These are phyloP conservation scores for Drosophila koepferae DNA, from an alignment of 2,888 invertebrate species.

Conservation along the genomic window DNA sequence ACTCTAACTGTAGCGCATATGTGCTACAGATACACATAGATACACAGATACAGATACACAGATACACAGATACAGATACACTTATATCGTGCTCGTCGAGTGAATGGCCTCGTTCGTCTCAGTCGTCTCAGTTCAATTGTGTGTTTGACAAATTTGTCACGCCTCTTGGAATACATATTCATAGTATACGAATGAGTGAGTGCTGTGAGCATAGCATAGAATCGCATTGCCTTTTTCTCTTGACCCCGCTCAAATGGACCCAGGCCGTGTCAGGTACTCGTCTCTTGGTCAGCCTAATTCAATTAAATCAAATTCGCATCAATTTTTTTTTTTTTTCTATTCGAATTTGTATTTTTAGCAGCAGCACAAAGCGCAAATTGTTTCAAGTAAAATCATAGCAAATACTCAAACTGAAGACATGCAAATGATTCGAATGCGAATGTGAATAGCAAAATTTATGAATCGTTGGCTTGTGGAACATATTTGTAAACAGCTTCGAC, in stretches of 20 bases:
- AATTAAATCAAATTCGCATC: constrained; percentile 61
- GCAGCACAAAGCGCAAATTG: constrained; percentile 32
- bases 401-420: constrained; percentile 37
- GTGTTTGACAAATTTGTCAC: constrained; percentile 62
- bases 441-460: constrained; percentile 17
- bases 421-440: constrained; percentile 54
- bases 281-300: constrained; percentile 45
- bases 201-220: not conserved
- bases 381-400: constrained; percentile 47
- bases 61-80: constrained; percentile 23
- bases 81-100: not conserved
- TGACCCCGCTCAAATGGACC: constrained; percentile 44
- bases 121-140: constrained; percentile 35
- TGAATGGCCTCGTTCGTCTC: constrained; percentile 24
- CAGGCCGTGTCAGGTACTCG: constrained; percentile 54
- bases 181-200: constrained; percentile 23
- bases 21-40: constrained; percentile 29
- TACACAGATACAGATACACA: constrained; percentile 19
- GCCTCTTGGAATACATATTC: constrained; percentile 38
- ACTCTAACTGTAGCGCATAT: constrained; percentile 27
- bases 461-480: constrained; percentile 33
- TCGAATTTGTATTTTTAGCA: constrained; percentile 52
- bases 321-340: not conserved
- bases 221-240: not conserved
- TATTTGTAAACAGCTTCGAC: constrained; percentile 22